Evolutionary conservation across 2,113 vertebrate genomes (phyloP).

Genomic region (Accipiter cooperii): DNA sequence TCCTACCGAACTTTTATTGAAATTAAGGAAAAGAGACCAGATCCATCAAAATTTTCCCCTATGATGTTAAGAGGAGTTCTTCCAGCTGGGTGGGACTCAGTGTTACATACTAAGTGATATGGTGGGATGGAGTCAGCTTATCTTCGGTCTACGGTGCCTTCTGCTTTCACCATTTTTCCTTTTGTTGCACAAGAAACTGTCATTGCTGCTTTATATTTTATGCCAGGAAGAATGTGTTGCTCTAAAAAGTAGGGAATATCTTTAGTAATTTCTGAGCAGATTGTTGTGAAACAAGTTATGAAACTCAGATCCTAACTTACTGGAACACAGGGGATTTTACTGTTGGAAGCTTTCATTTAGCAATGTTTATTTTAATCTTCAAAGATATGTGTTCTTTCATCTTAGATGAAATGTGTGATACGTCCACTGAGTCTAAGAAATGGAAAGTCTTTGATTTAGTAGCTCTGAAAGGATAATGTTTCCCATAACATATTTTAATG

Average conservation of each 20-base stretch:
- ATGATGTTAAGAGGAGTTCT: not conserved
- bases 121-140: not conserved
- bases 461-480: not conserved
- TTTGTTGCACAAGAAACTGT: not conserved
- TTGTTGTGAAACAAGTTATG: conserved; percentile 19
- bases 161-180: not conserved
- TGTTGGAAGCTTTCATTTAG: conserved; percentile 12
- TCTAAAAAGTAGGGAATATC: not conserved
- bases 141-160: not conserved
- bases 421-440: not conserved
- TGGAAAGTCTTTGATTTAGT: not conserved
- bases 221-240: not conserved
- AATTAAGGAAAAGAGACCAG: not conserved
- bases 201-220: not conserved
- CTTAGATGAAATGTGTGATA: not conserved
- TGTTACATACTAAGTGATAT: not conserved
- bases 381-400: not conserved
- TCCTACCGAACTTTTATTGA: not conserved
- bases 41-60: not conserved
- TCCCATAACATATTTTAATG: not conserved
- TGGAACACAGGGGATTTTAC: not conserved
- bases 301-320: not conserved
- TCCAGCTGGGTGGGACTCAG: not conserved
- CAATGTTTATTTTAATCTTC: conserved; percentile 2
- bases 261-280: conserved; percentile 11